Evolutionary conservation across 2,797 vertebrate species (phyloP), one percentile per base, ranked within the genome.

Genomic region (Propithecus deckenii): DNA sequence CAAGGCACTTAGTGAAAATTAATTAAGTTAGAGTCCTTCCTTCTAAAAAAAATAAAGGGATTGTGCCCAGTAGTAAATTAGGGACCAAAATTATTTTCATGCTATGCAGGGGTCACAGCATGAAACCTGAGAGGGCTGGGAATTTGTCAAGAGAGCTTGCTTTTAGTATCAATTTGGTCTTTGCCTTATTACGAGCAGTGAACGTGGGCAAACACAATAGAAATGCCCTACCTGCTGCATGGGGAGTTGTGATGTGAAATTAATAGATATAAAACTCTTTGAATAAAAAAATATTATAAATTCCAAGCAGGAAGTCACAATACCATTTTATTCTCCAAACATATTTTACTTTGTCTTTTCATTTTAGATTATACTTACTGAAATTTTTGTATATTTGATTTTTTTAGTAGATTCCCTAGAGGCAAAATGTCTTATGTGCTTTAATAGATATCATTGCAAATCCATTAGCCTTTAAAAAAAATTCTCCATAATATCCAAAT

Each of bases 361-460:
- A 97, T 86, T 97, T 95, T 96, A 92, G 86, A 94, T 92, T 94
- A 97, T 48, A 90, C 78, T 97, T 94, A 96, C 97, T 96, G 93
- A 97, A 97, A 95, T 69, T 78, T 97, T 94, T 97, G 85, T 95
- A 22, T 89, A 76, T 96, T 95, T 95, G 38, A 88, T 84, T 96
- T 98, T 94, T 97, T 96, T 72, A 94, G 86, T 78, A 86, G 89
- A 96, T 96, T 94, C 89, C 95, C 97, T 96, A 79, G 89, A 97
- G 98, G 98, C 96, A 96, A 96, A 96, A 97, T 91, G 85, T 94
- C 96, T 96, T 95, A 88, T 92, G 74, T 92, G 86, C 93, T 95
- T 97, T 97, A 97, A 97, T 94, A 97, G 97, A 97, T 97, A 97
- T 94, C 96, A 97, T 55, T 97, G 95, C 69, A 96, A 96, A 98